Evolutionary conservation across 2,888 invertebrate species (phyloP).

Genomic region (Cotesia congregata): DNA sequence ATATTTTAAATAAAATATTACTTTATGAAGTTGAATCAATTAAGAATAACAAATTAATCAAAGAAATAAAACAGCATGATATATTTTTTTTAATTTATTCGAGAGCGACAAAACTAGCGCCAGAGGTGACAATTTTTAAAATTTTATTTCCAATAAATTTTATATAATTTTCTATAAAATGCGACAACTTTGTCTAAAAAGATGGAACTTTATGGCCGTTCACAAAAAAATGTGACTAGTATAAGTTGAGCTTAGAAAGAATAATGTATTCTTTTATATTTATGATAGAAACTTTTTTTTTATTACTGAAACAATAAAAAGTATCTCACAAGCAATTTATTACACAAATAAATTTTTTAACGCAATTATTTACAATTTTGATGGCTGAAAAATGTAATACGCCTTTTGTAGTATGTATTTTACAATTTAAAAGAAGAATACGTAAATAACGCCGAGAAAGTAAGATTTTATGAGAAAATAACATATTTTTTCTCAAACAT

Average conservation of each 20-base stretch:
- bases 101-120: no score
- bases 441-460: not conserved
- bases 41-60: no score
- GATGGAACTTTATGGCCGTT: not conserved
- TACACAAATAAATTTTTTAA: no score
- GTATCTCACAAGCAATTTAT: not conserved
- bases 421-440: not conserved
- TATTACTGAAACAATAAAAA: not conserved
- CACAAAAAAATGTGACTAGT: not conserved
- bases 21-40: no score
- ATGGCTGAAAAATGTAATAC: not conserved
- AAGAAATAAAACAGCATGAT: no score
- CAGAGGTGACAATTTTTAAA: no score
- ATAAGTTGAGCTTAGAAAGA: not conserved
- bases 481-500: not conserved
- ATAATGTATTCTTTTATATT: no score
- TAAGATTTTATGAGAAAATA: slow-evolving; percentile 1
- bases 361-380: not conserved
- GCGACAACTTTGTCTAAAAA: no score
- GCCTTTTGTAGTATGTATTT: not conserved
- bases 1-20: no score
- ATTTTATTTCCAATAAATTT: no score
- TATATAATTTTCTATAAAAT: no score
- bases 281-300: not conserved
- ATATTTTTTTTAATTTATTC: no score